phyloP scores from a whole-genome alignment of 2,113 vertebrate species.

The Solea senegalensis region DNA sequence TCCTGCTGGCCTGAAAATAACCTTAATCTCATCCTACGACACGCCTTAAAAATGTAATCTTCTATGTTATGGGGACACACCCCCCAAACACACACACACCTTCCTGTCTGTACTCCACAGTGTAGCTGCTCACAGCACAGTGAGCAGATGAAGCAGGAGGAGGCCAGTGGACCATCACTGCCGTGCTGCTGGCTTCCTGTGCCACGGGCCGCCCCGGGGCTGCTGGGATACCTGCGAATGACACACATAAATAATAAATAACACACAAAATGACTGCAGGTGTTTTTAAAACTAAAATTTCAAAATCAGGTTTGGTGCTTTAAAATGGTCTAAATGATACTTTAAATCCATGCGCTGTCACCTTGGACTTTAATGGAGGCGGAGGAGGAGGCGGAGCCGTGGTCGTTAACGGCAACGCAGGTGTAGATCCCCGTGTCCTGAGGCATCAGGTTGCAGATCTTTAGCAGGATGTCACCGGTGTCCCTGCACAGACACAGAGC shows the following conservation, averaged over 20 bases:
- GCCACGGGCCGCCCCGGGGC: constrained; percentile 93
- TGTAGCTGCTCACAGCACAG: constrained; percentile 93
- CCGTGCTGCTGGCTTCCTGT: constrained; percentile 92
- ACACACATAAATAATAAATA: background rate
- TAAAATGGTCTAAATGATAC: background rate
- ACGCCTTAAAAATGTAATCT: too few relatives aligned
- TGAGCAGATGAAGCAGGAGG: constrained; percentile 92
- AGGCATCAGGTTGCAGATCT: constrained; percentile 97
- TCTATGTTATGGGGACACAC: too few relatives aligned
- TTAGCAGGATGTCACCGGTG: constrained; percentile 92
- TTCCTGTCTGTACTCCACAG: constrained; percentile 96
- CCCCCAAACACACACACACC: constrained; percentile 74
- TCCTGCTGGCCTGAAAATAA: too few relatives aligned
- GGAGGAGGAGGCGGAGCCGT: constrained; percentile 89
- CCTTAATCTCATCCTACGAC: too few relatives aligned
- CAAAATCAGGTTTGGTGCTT: background rate
- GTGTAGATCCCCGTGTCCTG: constrained; percentile 98
- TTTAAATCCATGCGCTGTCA: constrained; percentile 42
- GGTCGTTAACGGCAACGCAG: constrained; percentile 92
- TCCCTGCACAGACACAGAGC: constrained; percentile 81
- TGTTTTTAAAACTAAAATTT: too few relatives aligned
- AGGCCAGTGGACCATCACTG: constrained; percentile 94
- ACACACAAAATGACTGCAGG: background rate
- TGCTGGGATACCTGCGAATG: constrained; percentile 87
- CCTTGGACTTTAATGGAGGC: constrained; percentile 98